Evolutionary conservation across 1,140 invertebrate genomes (phyloP).

Genomic region (Planococcus citri): DNA sequence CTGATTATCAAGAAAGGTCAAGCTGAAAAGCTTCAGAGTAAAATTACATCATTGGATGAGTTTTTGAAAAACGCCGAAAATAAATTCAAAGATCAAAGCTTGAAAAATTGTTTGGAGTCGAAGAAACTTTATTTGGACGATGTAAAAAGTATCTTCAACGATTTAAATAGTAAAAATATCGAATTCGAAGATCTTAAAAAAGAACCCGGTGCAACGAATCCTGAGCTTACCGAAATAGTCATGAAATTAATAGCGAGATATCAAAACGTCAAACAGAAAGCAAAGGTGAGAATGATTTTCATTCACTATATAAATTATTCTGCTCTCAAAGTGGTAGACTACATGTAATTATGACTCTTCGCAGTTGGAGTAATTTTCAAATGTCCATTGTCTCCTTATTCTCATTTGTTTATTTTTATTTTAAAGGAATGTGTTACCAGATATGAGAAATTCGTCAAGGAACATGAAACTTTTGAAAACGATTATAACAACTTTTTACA

Average conservation of each 20-base stretch:
- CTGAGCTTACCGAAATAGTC: slow-evolving; percentile 58
- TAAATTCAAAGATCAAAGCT: slow-evolving; percentile 74
- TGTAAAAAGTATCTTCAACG: slow-evolving; percentile 56
- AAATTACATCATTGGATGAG: slow-evolving; percentile 57
- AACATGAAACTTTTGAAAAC: slow-evolving; percentile 70
- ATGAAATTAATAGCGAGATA: slow-evolving; percentile 71
- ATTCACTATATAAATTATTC: slow-evolving; percentile 5
- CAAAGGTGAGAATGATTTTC: slow-evolving; percentile 41
- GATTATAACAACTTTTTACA: slow-evolving; percentile 60
- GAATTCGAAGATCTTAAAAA: slow-evolving; percentile 60
- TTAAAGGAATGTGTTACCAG: slow-evolving; percentile 56
- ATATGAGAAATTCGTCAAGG: slow-evolving; percentile 71
- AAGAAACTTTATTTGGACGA: slow-evolving; percentile 71
- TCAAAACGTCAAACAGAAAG: slow-evolving; percentile 67
- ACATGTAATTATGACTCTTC: not conserved
- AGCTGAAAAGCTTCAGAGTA: slow-evolving; percentile 65
- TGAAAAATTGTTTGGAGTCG: slow-evolving; percentile 70
- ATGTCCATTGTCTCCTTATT: not conserved
- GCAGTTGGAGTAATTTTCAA: slow-evolving; percentile 6
- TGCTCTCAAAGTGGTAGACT: no score
- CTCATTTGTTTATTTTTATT: no score
- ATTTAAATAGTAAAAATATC: slow-evolving; percentile 53
- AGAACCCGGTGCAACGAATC: slow-evolving; percentile 59
- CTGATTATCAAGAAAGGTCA: slow-evolving; percentile 55
- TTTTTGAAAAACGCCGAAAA: slow-evolving; percentile 78